phyloP scores from a whole-genome alignment of 2,797 vertebrate species.

The Rhabdomys pumilio region DNA sequence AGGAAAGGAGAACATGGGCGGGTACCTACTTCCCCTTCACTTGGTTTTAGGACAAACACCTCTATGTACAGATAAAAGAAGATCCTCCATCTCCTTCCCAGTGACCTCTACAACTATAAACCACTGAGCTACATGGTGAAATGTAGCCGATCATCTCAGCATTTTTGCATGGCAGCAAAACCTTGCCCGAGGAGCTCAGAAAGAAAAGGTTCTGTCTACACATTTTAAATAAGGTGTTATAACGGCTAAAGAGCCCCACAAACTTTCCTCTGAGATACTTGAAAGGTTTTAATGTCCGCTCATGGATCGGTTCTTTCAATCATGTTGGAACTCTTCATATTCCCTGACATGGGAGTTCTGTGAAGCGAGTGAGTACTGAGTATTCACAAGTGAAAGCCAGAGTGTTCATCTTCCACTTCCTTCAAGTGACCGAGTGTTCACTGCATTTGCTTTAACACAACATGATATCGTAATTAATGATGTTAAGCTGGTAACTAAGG shows the following conservation, averaged over 20 bases:
- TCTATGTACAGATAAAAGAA: not conserved
- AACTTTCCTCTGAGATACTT: conserved; percentile 13
- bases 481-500: conserved; percentile 91
- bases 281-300: conserved; percentile 63
- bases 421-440: conserved; percentile 82
- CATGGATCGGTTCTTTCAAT: conserved; percentile 77
- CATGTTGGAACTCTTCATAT: conserved; percentile 72
- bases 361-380: conserved; percentile 44
- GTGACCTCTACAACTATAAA: conserved; percentile 19
- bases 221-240: not conserved
- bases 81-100: not conserved
- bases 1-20: not conserved
- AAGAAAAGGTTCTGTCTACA: conserved; percentile 20
- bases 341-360: conserved; percentile 69
- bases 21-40: not conserved
- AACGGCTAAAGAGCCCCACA: not conserved
- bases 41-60: not conserved
- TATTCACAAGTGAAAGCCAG: conserved; percentile 77
- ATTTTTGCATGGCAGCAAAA: conserved; percentile 26
- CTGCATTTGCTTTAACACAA: conserved; percentile 88
- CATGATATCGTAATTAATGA: conserved; percentile 91
- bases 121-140: not conserved
- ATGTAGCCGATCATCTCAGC: not conserved
- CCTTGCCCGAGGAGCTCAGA: not conserved
- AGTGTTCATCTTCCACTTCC: conserved; percentile 80